These are phyloP conservation scores for Alexandromys fortis DNA, from an alignment of 2,113 vertebrate genomes.

Conservation along the genomic window DNA sequence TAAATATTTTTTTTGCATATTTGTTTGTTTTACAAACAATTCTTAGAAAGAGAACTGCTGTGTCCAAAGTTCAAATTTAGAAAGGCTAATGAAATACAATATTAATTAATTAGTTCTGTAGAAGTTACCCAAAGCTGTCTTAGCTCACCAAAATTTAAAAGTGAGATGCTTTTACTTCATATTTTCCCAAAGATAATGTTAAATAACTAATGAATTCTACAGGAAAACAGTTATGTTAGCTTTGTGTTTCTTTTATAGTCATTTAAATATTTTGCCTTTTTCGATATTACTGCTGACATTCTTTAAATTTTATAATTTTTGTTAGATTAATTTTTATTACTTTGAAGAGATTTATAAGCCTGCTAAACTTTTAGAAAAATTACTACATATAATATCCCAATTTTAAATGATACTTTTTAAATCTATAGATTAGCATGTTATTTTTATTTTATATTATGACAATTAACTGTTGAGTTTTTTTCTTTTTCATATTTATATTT, in stretches of 20 bases:
- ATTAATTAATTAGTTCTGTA: conserved; percentile 26
- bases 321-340: conserved; percentile 2
- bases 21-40: conserved; percentile 32
- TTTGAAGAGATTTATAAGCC: background rate
- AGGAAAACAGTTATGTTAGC: background rate
- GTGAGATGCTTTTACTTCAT: background rate
- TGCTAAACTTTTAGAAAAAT: conserved; percentile 18
- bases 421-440: background rate
- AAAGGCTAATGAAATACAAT: background rate
- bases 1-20: background rate
- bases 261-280: background rate
- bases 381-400: background rate
- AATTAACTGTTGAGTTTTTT: background rate
- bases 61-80: background rate
- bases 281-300: background rate
- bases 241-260: conserved; percentile 19
- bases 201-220: background rate
- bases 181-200: background rate
- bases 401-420: background rate
- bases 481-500: background rate
- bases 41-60: conserved; percentile 22
- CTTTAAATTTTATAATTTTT: conserved; percentile 39
- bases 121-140: background rate
- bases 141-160: conserved; percentile 3
- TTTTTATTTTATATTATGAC: conserved; percentile 45